Percentiles rank a stretch among this genome's conserved stretches.
These are phyloP conservation scores for Chiroxiphia lanceolata DNA, from an alignment of 2,797 vertebrate genomes.

Conservation along the genomic window DNA sequence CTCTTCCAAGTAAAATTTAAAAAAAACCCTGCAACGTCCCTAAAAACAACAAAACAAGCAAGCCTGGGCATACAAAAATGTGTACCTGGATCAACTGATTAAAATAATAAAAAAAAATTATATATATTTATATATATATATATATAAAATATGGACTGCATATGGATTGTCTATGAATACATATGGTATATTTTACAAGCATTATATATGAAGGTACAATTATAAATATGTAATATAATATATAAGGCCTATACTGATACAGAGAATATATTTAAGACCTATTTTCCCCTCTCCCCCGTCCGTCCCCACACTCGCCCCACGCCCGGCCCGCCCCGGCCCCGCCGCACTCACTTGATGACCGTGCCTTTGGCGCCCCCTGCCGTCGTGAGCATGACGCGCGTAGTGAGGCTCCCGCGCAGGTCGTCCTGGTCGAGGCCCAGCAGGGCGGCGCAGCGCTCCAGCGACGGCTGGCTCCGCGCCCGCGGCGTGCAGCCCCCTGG, in stretches of 20 bases:
- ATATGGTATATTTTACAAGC: no score
- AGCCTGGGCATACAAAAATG: not conserved
- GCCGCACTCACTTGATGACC: conserved; percentile 89
- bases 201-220: no score
- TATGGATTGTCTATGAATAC: no score
- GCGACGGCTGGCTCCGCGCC: conserved; percentile 82
- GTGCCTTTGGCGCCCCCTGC: conserved; percentile 97
- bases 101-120: not conserved
- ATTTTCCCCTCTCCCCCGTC: not conserved
- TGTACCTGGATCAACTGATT: not conserved
- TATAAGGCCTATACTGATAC: no score
- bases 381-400: conserved; percentile 93
- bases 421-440: conserved; percentile 91
- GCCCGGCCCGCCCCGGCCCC: accelerated
- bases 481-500: conserved; percentile 91
- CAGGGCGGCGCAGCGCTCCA: conserved; percentile 88
- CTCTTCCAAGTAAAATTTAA: not conserved
- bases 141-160: no score
- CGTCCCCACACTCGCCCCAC: accelerated
- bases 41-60: not conserved
- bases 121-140: no score
- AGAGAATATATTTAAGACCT: no score
- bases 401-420: conserved; percentile 89
- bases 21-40: no score
- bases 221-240: no score